A percentile compares a stretch with the other conserved stretches of the same genome.
Conservation (phyloP, 2,888 invertebrate genomes). For the Athripsodes cinereus region DNA sequence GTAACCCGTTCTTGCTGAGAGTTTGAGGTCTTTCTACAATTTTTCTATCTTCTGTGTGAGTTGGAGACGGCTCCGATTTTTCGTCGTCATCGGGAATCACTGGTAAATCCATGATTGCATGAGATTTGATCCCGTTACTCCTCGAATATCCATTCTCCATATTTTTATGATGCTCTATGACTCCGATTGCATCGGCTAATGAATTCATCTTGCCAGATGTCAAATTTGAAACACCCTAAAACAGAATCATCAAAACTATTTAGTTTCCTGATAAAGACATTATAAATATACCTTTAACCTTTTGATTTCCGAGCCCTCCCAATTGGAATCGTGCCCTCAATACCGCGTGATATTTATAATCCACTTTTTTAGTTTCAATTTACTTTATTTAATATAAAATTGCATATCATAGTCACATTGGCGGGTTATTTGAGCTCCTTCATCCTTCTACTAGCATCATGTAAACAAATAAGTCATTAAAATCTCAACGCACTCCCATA, state of each 20-base stretch:
- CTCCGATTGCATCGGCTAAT: conserved; percentile 19
- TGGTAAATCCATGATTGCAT: conserved; percentile 46
- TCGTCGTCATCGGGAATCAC: conserved; percentile 49
- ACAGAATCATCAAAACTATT: conserved; percentile 1
- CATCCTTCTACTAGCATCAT: too few species aligned
- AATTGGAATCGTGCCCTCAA: too few species aligned
- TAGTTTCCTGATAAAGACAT: neutral
- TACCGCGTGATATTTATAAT: too few species aligned
- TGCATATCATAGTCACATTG: too few species aligned
- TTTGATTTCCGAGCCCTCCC: too few species aligned
- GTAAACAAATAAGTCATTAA: too few species aligned
- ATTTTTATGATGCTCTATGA: conserved; percentile 24
- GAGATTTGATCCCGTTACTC: conserved; percentile 46
- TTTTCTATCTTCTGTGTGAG: conserved; percentile 30
- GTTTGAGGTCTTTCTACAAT: conserved; percentile 30
- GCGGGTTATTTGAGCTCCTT: too few species aligned
- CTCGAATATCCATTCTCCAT: conserved; percentile 46
- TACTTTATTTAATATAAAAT: too few species aligned
- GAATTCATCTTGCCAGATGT: conserved; percentile 20
- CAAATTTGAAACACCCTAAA: conserved; percentile 21
- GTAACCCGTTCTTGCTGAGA: conserved; percentile 41
- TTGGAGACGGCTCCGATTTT: conserved; percentile 38
- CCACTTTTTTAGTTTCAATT: too few species aligned
- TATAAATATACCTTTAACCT: neutral
- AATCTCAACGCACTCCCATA: too few species aligned